Percentiles rank a stretch among this genome's conserved stretches.
Conservation (phyloP, 2,113 vertebrate genomes). For the Prionailurus bengalensis region DNA sequence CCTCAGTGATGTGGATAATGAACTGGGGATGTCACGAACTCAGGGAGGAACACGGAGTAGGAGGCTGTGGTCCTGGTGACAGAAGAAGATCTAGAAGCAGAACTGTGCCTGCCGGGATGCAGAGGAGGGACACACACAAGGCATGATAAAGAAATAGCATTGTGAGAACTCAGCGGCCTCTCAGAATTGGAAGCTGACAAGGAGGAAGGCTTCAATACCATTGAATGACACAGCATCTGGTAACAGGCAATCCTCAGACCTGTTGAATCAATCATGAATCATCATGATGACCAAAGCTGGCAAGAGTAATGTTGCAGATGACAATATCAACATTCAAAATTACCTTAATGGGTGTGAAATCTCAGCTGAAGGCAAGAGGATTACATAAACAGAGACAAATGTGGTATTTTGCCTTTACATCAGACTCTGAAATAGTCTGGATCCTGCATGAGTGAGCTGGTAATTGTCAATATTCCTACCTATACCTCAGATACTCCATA, state of each 20-base stretch:
- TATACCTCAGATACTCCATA: not conserved
- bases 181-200: not conserved
- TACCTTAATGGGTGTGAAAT: not conserved
- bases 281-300: not conserved
- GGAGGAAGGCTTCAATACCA: not conserved
- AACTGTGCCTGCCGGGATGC: not conserved
- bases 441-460: not conserved
- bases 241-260: not conserved
- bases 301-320: not conserved
- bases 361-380: not conserved
- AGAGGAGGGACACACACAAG: not conserved
- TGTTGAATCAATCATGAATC: not conserved
- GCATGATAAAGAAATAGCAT: not conserved
- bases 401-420: not conserved
- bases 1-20: not conserved
- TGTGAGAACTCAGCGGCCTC: not conserved
- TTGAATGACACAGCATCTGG: not conserved
- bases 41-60: not conserved
- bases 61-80: not conserved
- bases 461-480: not conserved
- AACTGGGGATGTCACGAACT: not conserved
- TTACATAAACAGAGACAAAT: not conserved
- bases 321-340: not conserved
- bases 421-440: not conserved
- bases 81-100: not conserved